These are phyloP conservation scores for Tiphia femorata DNA, from an alignment of 2,888 invertebrate genomes.

Conservation along the genomic window DNA sequence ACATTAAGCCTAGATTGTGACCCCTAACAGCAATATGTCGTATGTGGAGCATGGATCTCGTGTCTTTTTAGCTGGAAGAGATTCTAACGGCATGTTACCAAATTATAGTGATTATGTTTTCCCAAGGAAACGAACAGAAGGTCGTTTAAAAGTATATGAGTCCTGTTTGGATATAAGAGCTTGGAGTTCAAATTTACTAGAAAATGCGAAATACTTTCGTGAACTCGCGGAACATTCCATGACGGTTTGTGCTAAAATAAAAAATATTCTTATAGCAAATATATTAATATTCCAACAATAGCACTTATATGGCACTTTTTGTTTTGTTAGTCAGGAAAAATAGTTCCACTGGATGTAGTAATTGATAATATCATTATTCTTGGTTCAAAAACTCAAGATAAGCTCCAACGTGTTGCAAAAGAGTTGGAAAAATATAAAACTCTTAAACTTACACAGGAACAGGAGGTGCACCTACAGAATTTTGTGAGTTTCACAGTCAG, in stretches of 20 bases:
- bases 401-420: conserved; percentile 41
- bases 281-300: not conserved
- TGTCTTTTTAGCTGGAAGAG: conserved; percentile 39
- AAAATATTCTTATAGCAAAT: not conserved
- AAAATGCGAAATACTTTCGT: conserved; percentile 58
- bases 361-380: conserved; percentile 54
- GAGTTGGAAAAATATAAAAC: conserved; percentile 54
- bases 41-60: conserved; percentile 49
- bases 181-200: conserved; percentile 71
- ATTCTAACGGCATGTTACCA: conserved; percentile 34
- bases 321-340: conserved; percentile 40
- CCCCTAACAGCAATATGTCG: conserved; percentile 33
- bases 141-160: conserved; percentile 71
- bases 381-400: conserved; percentile 48
- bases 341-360: conserved; percentile 47
- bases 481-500: conserved; percentile 40
- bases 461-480: conserved; percentile 42
- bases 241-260: conserved; percentile 36
- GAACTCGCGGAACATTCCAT: conserved; percentile 55
- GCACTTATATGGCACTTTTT: not conserved
- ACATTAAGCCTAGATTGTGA: no score
- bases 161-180: conserved; percentile 72
- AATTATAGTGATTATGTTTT: conserved; percentile 50
- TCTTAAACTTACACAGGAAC: conserved; percentile 51
- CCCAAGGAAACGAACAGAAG: conserved; percentile 70